A percentile compares a stretch with the other conserved stretches of the same genome.
These are phyloP conservation scores for Temnothorax rugatulus DNA, from an alignment of 2,888 invertebrate species.

Conservation along the genomic window DNA sequence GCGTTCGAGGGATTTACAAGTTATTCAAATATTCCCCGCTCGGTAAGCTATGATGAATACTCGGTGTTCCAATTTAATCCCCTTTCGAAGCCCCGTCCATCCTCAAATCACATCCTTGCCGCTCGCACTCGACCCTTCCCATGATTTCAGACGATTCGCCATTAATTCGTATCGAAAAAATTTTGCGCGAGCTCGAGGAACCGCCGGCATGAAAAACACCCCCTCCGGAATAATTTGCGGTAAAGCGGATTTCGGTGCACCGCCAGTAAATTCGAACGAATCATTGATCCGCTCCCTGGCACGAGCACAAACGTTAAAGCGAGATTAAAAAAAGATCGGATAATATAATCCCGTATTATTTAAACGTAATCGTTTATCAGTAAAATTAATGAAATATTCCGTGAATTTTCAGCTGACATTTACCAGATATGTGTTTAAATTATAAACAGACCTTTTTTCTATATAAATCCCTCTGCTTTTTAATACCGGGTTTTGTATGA, in stretches of 20 bases:
- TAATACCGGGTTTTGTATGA: constrained; percentile 8
- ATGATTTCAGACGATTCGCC: constrained; percentile 31
- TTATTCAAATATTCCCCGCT: constrained; percentile 79
- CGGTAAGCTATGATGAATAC: constrained; percentile 78
- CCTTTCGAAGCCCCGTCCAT: constrained; percentile 61
- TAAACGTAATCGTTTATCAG: constrained; percentile 8
- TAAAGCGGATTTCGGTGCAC: constrained; percentile 28
- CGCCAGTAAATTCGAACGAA: constrained; percentile 7
- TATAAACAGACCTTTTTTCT: background rate
- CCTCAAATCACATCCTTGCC: constrained; percentile 43
- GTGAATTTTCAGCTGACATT: constrained; percentile 26
- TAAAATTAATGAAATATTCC: constrained; percentile 36
- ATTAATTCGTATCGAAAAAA: constrained; percentile 52
- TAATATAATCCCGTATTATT: constrained; percentile 15
- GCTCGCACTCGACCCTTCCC: constrained; percentile 7
- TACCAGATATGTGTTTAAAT: constrained; percentile 2
- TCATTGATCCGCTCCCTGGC: constrained; percentile 1
- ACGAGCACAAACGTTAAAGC: constrained; percentile 4
- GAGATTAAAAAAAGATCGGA: background rate
- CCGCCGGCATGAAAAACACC: background rate
- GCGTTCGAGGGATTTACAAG: constrained; percentile 77
- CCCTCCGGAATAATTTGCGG: background rate
- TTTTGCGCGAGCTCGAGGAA: constrained; percentile 18
- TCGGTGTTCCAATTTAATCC: constrained; percentile 78
- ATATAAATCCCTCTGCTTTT: constrained; percentile 3